These are phyloP conservation scores for Alsophila aescularia DNA, from an alignment of 2,888 invertebrate genomes.

Conservation along the genomic window DNA sequence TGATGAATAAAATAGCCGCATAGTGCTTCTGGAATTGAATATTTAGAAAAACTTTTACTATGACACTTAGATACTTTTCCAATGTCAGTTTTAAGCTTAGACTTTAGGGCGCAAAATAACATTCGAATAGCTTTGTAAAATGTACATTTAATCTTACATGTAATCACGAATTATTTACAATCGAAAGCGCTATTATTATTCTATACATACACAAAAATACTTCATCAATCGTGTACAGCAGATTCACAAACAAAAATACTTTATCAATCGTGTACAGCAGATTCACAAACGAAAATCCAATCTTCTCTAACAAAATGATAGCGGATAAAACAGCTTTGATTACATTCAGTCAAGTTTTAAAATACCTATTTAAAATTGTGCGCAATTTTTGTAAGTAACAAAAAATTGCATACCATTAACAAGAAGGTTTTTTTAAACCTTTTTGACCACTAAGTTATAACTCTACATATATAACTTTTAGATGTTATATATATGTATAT, in stretches of 20 bases:
- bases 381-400: slow-evolving; percentile 30
- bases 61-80: too few species aligned
- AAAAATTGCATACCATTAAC: slow-evolving; percentile 28
- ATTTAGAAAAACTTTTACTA: not conserved
- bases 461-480: too few species aligned
- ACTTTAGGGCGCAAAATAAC: slow-evolving; percentile 39
- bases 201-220: slow-evolving; percentile 77
- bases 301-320: not conserved
- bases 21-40: too few species aligned
- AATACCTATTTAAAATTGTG: slow-evolving; percentile 28
- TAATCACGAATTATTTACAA: slow-evolving; percentile 79
- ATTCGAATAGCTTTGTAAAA: slow-evolving; percentile 69
- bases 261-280: slow-evolving; percentile 44
- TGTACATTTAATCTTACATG: slow-evolving; percentile 82
- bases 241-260: slow-evolving; percentile 49
- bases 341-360: slow-evolving; percentile 33
- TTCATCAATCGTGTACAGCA: slow-evolving; percentile 45
- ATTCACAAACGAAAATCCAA: slow-evolving; percentile 4
- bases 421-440: slow-evolving; percentile 20
- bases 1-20: too few species aligned
- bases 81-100: too few species aligned
- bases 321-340: slow-evolving; percentile 13
- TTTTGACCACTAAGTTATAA: not conserved
- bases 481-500: too few species aligned
- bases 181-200: slow-evolving; percentile 65